A percentile compares a stretch with the other conserved stretches of the same genome.
Conservation (phyloP, 2,113 vertebrate genomes). For the Salvelinus namaycush region DNA sequence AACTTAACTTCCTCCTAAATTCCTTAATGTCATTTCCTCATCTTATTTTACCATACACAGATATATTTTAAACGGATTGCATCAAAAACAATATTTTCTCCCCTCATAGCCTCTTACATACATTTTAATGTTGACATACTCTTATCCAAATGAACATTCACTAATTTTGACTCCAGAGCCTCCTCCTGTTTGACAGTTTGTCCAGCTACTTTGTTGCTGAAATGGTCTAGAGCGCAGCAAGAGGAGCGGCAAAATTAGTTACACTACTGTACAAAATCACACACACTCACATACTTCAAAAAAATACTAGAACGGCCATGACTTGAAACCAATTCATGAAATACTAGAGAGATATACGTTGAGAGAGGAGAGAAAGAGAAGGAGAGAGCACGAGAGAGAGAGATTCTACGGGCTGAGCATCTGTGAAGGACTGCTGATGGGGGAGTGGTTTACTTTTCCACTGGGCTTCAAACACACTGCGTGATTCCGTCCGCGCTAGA, state of each 20-base stretch:
- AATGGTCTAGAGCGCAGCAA: neutral
- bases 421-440: conserved; percentile 41
- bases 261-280: neutral
- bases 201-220: conserved; percentile 7
- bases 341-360: neutral
- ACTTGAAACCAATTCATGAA: neutral
- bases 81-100: no score
- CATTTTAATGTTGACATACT: no score
- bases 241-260: neutral
- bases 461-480: neutral
- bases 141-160: no score
- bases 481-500: neutral
- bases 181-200: neutral
- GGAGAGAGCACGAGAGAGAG: neutral
- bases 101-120: no score
- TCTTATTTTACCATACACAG: neutral
- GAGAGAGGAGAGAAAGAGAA: neutral
- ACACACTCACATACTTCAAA: neutral
- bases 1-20: neutral
- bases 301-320: no score
- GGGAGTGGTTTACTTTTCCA: conserved; percentile 47
- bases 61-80: neutral
- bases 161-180: neutral
- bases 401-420: neutral
- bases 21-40: neutral